A percentile compares a stretch with the other conserved stretches of the same genome.
phyloP scores from a whole-genome alignment of 2,797 vertebrate species.

The Craterocephalus amniculus region DNA sequence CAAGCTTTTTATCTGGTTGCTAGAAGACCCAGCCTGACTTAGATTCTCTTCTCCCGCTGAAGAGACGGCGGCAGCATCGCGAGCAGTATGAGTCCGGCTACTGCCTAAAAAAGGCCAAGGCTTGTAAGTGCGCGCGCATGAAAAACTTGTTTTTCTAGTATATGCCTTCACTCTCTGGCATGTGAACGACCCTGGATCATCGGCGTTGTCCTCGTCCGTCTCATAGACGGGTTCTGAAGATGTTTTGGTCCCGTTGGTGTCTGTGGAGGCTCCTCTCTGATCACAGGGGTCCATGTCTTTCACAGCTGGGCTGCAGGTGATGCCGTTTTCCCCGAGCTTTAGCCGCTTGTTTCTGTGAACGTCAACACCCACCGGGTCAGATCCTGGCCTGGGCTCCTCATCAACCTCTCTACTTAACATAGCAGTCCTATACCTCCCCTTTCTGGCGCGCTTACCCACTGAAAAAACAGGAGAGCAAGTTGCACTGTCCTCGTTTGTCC shows the following conservation, averaged over 20 bases:
- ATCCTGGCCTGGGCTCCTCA: slow-evolving; percentile 7
- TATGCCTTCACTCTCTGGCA: slow-evolving; percentile 80
- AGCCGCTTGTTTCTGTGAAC: slow-evolving; percentile 38
- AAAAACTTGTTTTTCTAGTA: slow-evolving; percentile 7
- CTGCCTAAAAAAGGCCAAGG: slow-evolving; percentile 76
- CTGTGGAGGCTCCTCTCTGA: not conserved
- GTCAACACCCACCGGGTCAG: not conserved
- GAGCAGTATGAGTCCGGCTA: not conserved
- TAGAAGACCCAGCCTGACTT: slow-evolving; percentile 4
- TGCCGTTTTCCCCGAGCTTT: slow-evolving; percentile 21
- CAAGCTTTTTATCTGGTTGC: not conserved
- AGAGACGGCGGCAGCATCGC: not conserved
- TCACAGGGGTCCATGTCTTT: slow-evolving; percentile 9
- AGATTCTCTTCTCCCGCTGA: slow-evolving; percentile 7
- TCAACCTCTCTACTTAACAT: slow-evolving; percentile 31
- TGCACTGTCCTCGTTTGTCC: slow-evolving; percentile 36
- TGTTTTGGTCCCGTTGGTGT: not conserved
- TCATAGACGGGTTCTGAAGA: not conserved
- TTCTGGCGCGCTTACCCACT: slow-evolving; percentile 41
- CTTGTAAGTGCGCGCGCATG: slow-evolving; percentile 80
- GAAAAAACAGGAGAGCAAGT: slow-evolving; percentile 56
- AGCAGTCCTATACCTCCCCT: slow-evolving; percentile 13
- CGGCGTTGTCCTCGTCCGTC: not conserved
- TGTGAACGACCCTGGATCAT: slow-evolving; percentile 58
- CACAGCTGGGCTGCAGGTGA: not conserved